These are phyloP conservation scores for Eremophila alpestris DNA, from an alignment of 2,797 vertebrate species.

Conservation along the genomic window DNA sequence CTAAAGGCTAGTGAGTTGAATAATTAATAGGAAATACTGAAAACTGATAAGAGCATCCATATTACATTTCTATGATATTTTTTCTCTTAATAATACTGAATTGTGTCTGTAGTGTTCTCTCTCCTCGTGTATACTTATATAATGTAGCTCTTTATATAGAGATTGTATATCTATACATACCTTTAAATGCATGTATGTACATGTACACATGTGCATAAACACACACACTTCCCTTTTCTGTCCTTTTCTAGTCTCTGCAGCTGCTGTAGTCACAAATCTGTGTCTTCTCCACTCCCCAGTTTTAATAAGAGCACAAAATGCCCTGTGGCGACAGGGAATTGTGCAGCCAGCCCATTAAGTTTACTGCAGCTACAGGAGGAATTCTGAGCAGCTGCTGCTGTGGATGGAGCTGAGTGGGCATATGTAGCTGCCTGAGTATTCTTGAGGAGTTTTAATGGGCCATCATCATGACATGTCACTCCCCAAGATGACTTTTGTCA, in stretches of 20 bases:
- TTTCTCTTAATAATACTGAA: background rate
- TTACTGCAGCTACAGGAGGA: conserved; percentile 17
- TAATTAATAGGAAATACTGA: conserved; percentile 31
- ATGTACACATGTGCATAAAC: fast-evolving
- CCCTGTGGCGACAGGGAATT: background rate
- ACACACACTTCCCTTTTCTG: background rate
- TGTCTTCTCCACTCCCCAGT: background rate
- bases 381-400: conserved; percentile 30
- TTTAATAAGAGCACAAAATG: conserved; percentile 47
- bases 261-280: background rate
- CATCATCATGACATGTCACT: conserved; percentile 42
- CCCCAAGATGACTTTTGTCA: conserved; percentile 56
- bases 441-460: conserved; percentile 52
- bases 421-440: background rate
- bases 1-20: background rate
- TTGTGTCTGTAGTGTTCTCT: background rate
- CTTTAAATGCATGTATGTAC: background rate
- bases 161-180: background rate
- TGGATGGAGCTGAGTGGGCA: conserved; percentile 45
- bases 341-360: conserved; percentile 49
- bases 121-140: fast-evolving
- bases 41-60: background rate
- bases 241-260: background rate
- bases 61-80: background rate
- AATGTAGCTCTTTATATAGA: background rate